Conservation (phyloP, 2,888 invertebrate species). For the Loripinus fragilis region DNA sequence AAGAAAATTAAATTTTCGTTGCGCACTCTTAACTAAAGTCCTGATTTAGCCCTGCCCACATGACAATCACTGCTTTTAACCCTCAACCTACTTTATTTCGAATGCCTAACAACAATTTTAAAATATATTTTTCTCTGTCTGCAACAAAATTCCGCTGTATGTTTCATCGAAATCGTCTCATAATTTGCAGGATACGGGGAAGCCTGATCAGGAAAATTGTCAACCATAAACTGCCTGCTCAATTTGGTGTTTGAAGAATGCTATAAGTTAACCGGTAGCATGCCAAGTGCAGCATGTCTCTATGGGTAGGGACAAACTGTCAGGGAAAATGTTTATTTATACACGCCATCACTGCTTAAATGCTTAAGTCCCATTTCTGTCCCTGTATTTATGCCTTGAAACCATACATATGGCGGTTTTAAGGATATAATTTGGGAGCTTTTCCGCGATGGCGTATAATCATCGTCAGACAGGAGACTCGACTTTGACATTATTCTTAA, state of each 20-base stretch:
- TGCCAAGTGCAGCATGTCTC: conserved; percentile 11
- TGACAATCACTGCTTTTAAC: conserved; percentile 15
- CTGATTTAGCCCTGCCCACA: conserved; percentile 12
- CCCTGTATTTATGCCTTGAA: conserved; percentile 63
- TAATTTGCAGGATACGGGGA: too few species aligned
- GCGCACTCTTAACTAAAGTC: too few species aligned
- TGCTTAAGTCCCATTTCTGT: conserved; percentile 63
- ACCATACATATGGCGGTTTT: conserved; percentile 58
- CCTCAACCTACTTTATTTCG: too few species aligned
- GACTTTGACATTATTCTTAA: conserved; percentile 50
- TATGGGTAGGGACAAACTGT: background rate
- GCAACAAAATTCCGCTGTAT: too few species aligned
- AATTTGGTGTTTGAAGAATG: too few species aligned
- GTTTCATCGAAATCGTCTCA: too few species aligned
- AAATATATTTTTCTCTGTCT: too few species aligned
- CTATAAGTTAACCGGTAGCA: background rate
- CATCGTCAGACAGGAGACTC: conserved; percentile 61
- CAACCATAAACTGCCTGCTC: too few species aligned
- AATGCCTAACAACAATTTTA: too few species aligned
- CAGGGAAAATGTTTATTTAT: conserved; percentile 52
- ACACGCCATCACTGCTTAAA: conserved; percentile 59
- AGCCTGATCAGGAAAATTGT: too few species aligned
- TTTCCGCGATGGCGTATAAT: conserved; percentile 57
- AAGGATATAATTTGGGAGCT: conserved; percentile 64
- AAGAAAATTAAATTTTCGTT: too few species aligned